Percentiles rank a stretch among this genome's conserved stretches.
phyloP scores from a whole-genome alignment of 2,113 vertebrate genomes.

The Corythoichthys haematopterus region DNA sequence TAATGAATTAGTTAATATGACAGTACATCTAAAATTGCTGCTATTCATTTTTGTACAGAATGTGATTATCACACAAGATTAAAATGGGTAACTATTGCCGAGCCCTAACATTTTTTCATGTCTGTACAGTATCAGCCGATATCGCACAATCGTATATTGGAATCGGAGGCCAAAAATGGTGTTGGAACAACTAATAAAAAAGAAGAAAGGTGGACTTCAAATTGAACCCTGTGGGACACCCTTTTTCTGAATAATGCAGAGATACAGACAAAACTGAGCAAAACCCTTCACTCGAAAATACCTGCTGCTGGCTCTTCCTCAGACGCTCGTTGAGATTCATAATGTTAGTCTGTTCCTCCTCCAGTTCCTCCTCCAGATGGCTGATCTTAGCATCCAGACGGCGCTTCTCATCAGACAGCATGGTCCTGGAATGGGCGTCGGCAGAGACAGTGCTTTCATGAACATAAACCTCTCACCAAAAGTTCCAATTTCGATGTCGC shows the following conservation, averaged over 20 bases:
- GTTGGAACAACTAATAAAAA: no score
- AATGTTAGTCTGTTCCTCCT: conserved; percentile 84
- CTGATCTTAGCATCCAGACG: conserved; percentile 83
- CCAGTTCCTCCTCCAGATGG: conserved; percentile 90
- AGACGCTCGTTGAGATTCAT: conserved; percentile 84
- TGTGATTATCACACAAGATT: no score
- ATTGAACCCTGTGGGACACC: not conserved
- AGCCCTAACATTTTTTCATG: no score
- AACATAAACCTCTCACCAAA: not conserved
- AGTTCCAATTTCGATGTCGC: not conserved
- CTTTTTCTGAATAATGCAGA: no score
- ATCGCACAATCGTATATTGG: no score
- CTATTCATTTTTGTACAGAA: no score
- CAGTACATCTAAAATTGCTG: no score
- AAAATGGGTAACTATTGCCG: no score
- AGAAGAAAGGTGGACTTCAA: not conserved
- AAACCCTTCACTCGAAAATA: conserved; percentile 30
- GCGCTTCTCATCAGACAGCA: conserved; percentile 83
- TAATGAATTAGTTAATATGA: no score
- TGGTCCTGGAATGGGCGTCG: conserved; percentile 58
- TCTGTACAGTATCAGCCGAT: no score
- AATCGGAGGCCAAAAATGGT: no score
- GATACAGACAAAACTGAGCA: no score
- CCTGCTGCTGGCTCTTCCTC: conserved; percentile 88
- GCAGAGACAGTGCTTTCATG: not conserved